A percentile compares a stretch with the other conserved stretches of the same genome.
phyloP scores from a whole-genome alignment of 2,888 invertebrate species.

The Ecdyonurus torrentis region DNA sequence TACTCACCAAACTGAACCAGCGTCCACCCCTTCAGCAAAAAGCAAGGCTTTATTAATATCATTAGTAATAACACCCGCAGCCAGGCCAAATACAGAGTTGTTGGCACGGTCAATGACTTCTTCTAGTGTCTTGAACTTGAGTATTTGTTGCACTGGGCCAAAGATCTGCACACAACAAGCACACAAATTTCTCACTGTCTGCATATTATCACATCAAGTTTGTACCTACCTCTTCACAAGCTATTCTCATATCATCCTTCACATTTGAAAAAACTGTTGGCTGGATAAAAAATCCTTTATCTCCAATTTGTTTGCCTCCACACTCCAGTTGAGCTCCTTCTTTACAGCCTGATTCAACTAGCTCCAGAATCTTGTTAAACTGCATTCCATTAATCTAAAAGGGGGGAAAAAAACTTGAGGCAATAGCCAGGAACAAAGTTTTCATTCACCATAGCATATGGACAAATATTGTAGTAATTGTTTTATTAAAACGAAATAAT shows the following conservation, averaged over 20 bases:
- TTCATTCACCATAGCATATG: too few species aligned
- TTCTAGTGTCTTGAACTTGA: conserved; percentile 57
- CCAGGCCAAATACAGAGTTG: conserved; percentile 60
- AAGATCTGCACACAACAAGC: conserved; percentile 50
- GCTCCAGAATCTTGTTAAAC: conserved; percentile 53
- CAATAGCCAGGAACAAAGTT: too few species aligned
- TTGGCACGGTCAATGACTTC: conserved; percentile 75
- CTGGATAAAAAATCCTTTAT: conserved; percentile 54
- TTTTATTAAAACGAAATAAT: too few species aligned
- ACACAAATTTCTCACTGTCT: too few species aligned
- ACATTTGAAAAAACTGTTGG: conserved; percentile 70
- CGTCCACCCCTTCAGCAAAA: conserved; percentile 54
- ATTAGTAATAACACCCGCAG: conserved; percentile 66
- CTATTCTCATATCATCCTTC: conserved; percentile 57
- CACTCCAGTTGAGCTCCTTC: conserved; percentile 61
- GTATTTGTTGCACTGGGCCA: conserved; percentile 74
- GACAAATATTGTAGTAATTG: too few species aligned
- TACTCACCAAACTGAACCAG: conserved; percentile 67
- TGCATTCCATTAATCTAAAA: conserved; percentile 50
- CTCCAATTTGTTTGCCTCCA: conserved; percentile 54
- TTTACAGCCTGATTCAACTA: conserved; percentile 58
- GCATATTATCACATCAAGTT: too few species aligned
- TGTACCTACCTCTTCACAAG: conserved; percentile 52
- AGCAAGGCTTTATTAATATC: conserved; percentile 59
- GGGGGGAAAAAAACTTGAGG: neutral